Conservation (phyloP, 2,113 vertebrate species). For the Pluvialis apricaria region DNA sequence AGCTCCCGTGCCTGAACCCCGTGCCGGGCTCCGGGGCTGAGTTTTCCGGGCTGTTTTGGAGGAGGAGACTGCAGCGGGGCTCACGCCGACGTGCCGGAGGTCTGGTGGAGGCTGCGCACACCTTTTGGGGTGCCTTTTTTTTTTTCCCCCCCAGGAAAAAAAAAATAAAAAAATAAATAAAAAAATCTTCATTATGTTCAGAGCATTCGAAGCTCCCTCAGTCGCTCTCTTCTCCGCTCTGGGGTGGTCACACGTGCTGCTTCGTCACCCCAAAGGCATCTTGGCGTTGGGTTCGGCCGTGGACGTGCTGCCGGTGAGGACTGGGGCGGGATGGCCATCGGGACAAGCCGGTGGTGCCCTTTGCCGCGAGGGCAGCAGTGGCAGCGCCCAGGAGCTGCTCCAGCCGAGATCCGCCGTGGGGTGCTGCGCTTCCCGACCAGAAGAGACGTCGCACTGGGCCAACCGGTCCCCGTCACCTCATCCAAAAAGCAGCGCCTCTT, state of each 20-base stretch:
- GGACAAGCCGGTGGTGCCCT: neutral
- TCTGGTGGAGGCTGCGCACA: accelerated
- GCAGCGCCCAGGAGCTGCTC: neutral
- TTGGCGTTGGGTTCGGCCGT: neutral
- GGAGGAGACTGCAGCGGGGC: neutral
- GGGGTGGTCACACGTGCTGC: neutral
- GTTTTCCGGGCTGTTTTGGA: neutral
- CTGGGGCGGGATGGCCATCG: neutral
- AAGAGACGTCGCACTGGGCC: neutral
- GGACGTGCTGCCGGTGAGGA: neutral
- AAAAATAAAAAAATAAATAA: neutral
- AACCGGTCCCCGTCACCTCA: neutral
- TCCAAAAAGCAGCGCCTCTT: accelerated
- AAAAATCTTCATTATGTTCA: neutral
- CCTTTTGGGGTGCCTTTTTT: neutral
- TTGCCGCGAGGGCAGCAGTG: no score
- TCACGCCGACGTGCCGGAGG: accelerated
- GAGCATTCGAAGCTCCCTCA: neutral
- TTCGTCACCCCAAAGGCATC: neutral
- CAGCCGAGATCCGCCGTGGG: no score
- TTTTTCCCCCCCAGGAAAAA: neutral
- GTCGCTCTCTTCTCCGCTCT: neutral
- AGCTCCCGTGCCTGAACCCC: neutral
- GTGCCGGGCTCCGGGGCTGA: neutral
- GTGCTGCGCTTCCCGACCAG: neutral